Conservation (phyloP, 2,888 invertebrate genomes). For the Lycia hirtaria region DNA sequence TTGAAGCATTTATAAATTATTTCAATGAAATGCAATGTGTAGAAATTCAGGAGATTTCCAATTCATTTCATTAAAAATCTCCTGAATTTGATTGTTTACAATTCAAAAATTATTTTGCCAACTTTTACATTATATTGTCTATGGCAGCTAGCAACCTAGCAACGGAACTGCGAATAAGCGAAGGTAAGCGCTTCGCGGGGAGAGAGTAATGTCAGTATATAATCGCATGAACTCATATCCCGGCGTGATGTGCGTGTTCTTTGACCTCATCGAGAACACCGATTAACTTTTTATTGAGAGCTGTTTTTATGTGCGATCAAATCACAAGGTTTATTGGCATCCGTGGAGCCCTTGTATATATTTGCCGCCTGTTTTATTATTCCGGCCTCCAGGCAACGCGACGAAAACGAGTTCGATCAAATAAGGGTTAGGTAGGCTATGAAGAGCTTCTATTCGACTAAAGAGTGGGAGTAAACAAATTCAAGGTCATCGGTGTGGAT, state of each 20-base stretch:
- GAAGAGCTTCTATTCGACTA: constrained; percentile 24
- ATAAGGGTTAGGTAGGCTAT: constrained; percentile 26
- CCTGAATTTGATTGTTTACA: too few relatives aligned
- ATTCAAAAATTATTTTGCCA: too few relatives aligned
- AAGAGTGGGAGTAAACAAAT: constrained; percentile 24
- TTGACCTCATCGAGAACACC: constrained; percentile 49
- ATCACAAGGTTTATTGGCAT: constrained; percentile 51
- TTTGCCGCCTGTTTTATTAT: constrained; percentile 38
- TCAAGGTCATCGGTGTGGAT: constrained; percentile 15
- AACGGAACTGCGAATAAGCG: too few relatives aligned
- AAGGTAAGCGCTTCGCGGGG: constrained; percentile 33
- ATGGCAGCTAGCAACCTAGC: too few relatives aligned
- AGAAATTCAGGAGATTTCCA: too few relatives aligned
- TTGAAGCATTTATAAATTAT: too few relatives aligned
- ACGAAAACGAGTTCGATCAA: constrained; percentile 32
- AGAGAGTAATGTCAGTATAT: constrained; percentile 40
- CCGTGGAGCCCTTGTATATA: constrained; percentile 47
- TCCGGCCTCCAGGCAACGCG: constrained; percentile 33
- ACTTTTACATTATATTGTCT: too few relatives aligned
- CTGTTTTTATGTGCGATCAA: constrained; percentile 49
- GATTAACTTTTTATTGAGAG: constrained; percentile 56
- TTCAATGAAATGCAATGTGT: too few relatives aligned
- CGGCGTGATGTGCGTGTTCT: constrained; percentile 47
- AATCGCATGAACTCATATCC: constrained; percentile 37
- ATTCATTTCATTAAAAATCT: too few relatives aligned